phyloP scores from a whole-genome alignment of 2,113 vertebrate species.

The Excalfactoria chinensis region DNA sequence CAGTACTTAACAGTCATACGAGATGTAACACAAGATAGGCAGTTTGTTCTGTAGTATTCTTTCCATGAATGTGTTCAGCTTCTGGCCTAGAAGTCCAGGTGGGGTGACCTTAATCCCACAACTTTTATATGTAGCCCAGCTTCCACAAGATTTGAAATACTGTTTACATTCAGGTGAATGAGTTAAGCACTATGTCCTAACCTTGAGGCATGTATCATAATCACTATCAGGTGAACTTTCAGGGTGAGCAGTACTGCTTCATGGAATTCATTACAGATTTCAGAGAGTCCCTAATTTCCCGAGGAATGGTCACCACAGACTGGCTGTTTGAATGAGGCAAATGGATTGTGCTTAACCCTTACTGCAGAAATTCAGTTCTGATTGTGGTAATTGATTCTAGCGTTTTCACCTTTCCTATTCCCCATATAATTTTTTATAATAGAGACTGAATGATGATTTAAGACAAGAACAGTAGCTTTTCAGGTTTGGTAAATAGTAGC shows the following conservation, averaged over 20 bases:
- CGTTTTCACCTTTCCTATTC: not conserved
- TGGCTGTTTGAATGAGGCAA: constrained; percentile 46
- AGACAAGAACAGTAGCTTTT: not conserved
- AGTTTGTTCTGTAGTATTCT: not conserved
- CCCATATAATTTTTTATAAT: not conserved
- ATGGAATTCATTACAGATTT: constrained; percentile 51
- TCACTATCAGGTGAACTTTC: constrained; percentile 58
- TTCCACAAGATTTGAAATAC: constrained; percentile 38
- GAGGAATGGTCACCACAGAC: constrained; percentile 60
- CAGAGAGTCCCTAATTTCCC: constrained; percentile 71
- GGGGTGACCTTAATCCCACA: not conserved
- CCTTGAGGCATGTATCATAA: constrained; percentile 57
- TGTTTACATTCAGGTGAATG: constrained; percentile 37
- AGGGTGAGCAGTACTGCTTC: constrained; percentile 54
- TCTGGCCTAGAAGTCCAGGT: constrained; percentile 14
- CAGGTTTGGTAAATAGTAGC: not conserved
- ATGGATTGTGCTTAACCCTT: constrained; percentile 43
- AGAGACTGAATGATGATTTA: not conserved
- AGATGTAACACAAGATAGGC: not conserved
- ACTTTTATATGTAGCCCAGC: not conserved
- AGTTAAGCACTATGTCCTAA: constrained; percentile 33
- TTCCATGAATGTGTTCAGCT: not conserved
- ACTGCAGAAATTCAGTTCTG: not conserved
- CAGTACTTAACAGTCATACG: not conserved
- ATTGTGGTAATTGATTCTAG: not conserved